Evolutionary conservation across 2,888 invertebrate genomes (phyloP), one percentile per base, ranked within the genome.

Genomic region (Trichopoda pennipes): DNA sequence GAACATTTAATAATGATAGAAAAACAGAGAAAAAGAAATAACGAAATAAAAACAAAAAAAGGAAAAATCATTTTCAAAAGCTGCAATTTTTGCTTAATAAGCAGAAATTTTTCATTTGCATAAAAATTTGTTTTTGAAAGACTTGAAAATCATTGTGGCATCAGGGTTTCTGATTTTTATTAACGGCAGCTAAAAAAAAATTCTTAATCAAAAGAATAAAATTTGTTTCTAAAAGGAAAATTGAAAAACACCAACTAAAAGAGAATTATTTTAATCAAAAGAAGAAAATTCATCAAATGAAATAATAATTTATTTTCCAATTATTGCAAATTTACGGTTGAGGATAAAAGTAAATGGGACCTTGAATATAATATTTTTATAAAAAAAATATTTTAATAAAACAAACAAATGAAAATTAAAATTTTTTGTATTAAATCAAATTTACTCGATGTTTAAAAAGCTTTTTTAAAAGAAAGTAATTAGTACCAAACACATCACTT

Each of bases 71-170:
- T 56, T 73, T 81, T 69, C 61, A 63, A 73, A 64, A 60, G 64
- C 73, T 77, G 49, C 28, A 84, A 85, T 44, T 85, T 80, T 84
- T 85, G 85, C 83, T 80, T 80, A 84, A 85, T 85, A 81, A 85
- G 85, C 85, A 83, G 61, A 85, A 85, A 85, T 85, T 78, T 84
- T 84, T 84, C 85, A 84, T 85, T 85, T 85, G 72, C 83, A 83
- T 82, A 63, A 78, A 78, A 84, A 81, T 72, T 74, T 72, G 61
- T 35, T 61, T 44, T 55, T 47, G 28, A 70, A 47, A 66, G 66
- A 78, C 72, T 12, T 38, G 69, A 38, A 61, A 56, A 68, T 44
- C 32, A 68, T 32, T 28, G 42, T 35, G 12, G 9, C 44, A 64
- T 35, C 63, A 49, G n/a, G 28, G n/a, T 9, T n/a, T 19, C 49